phyloP scores from a whole-genome alignment of 1,140 invertebrate species.

The Zaprionus inermis region DNA sequence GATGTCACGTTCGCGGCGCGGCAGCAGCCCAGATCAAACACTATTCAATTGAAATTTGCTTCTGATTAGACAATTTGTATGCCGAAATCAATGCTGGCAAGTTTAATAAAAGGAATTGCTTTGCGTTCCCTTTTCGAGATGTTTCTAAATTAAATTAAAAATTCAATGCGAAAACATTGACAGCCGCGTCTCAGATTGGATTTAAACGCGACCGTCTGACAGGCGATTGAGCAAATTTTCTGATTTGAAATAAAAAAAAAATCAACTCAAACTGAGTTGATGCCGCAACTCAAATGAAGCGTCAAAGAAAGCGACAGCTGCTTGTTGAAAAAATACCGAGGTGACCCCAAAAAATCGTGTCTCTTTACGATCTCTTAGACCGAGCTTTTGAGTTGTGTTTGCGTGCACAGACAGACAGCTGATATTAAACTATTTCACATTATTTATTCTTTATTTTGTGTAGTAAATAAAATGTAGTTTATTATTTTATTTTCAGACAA shows the following conservation, averaged over 20 bases:
- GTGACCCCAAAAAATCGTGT: neutral
- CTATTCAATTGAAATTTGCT: constrained; percentile 48
- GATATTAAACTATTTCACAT: no score
- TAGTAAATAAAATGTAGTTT: no score
- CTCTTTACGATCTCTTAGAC: no score
- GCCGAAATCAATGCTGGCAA: constrained; percentile 38
- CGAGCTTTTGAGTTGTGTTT: no score
- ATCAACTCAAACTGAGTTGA: constrained; percentile 10
- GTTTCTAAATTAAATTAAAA: constrained; percentile 53
- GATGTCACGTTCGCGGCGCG: constrained; percentile 32
- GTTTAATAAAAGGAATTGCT: constrained; percentile 53
- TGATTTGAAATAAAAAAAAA: constrained; percentile 15
- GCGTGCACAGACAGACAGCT: no score
- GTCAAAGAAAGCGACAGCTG: constrained; percentile 34
- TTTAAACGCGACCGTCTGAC: constrained; percentile 27
- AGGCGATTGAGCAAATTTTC: constrained; percentile 40
- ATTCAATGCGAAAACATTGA: constrained; percentile 49
- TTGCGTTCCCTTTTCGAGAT: constrained; percentile 16
- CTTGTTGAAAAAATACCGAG: neutral
- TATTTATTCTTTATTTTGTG: no score
- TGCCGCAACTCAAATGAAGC: constrained; percentile 31
- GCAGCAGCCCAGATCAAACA: constrained; percentile 45
- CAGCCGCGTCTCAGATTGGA: constrained; percentile 40
- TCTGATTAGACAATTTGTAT: constrained; percentile 55
- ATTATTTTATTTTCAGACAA: no score